Percentiles rank a stretch among this genome's conserved stretches.
Conservation (phyloP, 2,797 vertebrate genomes). For the Enteromius viviparus region DNA sequence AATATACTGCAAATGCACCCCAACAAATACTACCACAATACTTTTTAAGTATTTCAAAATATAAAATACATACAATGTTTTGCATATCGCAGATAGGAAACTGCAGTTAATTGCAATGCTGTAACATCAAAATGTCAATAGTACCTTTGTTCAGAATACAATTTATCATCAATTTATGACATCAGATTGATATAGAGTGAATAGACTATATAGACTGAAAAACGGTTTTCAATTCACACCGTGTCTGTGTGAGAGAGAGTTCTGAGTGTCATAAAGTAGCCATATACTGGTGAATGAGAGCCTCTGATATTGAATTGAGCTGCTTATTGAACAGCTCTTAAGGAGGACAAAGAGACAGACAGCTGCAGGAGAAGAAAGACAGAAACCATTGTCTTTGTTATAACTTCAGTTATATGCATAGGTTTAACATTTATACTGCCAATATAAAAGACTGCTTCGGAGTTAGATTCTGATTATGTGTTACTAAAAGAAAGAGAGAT, state of each 20-base stretch:
- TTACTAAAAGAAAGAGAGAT: background rate
- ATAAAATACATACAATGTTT: background rate
- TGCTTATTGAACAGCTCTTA: constrained; percentile 46
- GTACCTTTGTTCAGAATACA: background rate
- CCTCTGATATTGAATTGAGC: constrained; percentile 18
- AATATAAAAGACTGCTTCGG: background rate
- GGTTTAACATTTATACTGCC: background rate
- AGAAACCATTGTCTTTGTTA: background rate
- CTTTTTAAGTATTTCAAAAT: background rate
- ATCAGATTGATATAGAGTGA: background rate
- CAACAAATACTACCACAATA: background rate
- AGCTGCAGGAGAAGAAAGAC: constrained; percentile 39
- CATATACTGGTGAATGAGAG: constrained; percentile 27
- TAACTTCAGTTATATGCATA: background rate
- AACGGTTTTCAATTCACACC: constrained; percentile 17
- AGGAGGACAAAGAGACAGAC: constrained; percentile 53
- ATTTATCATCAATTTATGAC: background rate
- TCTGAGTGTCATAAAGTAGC: constrained; percentile 47
- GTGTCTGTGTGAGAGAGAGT: constrained; percentile 14
- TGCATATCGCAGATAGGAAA: background rate
- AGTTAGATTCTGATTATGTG: background rate
- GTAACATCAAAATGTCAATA: background rate
- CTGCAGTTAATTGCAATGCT: background rate
- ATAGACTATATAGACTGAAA: background rate
- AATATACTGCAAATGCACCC: background rate